Percentiles rank a stretch among this genome's conserved stretches.
These are phyloP conservation scores for Pecten maximus DNA, from an alignment of 2,888 invertebrate species.

Conservation along the genomic window DNA sequence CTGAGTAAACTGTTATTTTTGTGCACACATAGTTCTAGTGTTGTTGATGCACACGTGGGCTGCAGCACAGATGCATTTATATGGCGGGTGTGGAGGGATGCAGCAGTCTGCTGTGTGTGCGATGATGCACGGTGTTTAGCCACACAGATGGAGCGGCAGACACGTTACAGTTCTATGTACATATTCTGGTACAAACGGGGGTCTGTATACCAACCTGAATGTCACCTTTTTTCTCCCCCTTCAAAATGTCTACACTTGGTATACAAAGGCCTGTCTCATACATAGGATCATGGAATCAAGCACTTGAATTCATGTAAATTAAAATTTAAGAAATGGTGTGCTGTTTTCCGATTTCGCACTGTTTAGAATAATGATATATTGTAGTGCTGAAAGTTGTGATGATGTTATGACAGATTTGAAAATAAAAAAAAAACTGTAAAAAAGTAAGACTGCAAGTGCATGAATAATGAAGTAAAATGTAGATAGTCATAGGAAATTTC, in stretches of 20 bases:
- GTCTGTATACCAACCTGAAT: neutral
- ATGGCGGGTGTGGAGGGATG: conserved; percentile 9
- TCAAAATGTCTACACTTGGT: neutral
- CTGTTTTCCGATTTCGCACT: no score
- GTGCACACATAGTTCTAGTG: neutral
- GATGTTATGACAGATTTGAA: no score
- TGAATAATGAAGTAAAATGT: no score
- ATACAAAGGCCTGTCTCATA: neutral
- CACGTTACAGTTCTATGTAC: conserved; percentile 8
- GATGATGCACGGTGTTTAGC: conserved; percentile 9
- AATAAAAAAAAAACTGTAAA: no score
- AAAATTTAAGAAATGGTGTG: no score
- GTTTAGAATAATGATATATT: no score
- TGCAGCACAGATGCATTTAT: conserved; percentile 8
- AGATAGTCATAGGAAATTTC: no score
- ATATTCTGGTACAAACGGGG: neutral
- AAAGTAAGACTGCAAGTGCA: no score
- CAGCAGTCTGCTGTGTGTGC: conserved; percentile 6
- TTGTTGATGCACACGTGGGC: conserved; percentile 10
- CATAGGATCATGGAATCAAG: no score
- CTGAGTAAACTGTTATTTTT: conserved; percentile 14
- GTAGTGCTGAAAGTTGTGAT: no score
- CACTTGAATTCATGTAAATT: no score
- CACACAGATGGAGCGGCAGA: neutral
- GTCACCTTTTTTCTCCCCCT: neutral